Base-by-base conservation (phyloP, 53 echinoderm and acorn worm genomes). In the Astropecten irregularis region DNA sequence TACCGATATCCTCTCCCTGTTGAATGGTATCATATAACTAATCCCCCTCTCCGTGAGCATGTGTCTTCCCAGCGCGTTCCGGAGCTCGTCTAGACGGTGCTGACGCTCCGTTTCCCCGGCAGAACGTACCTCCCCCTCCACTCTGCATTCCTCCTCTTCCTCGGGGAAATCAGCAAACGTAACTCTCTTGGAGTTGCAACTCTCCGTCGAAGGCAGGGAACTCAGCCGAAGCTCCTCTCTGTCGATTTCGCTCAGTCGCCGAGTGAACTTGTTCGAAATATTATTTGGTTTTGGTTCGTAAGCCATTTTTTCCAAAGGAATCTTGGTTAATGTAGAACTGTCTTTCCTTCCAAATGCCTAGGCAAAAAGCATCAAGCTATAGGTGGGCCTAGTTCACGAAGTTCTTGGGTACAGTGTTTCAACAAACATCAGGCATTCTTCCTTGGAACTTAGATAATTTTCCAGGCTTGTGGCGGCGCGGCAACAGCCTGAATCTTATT, bases 1-100 rank as follows among this genome's bases (percentile, higher is more conserved):
- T 51, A 82, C 67, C 9, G 83, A 82, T 48, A 82, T 68, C 33
- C 33, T 82, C 18, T 66, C 33, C 68, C 63, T 14, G 55, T 82
- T 67, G 34, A 52, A 49, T 22, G 83, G 83, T 21, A 67, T 2
- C 51, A 68, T n/a, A 54, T 82, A 82, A 28, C 83, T 82, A 22
- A 82, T 50, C 2, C 83, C 83, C 36, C 35, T n/a, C 31, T 82
- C 53, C 0, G 49, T 66, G 51, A 82, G 50, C 21, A 36, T 23
- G 51, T 53, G 39, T 3, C 83, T 19, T 4, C 57, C 83, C 11
- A 82, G 66, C 36, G 83, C 83, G 36, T 68, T 7, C 28, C 83
- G 83, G 14, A 82, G 59, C 31, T 82, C 49, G 18, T 28, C 36
- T 14, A 48, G 51, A 26, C 68, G 67, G 49, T 33, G 61, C 30